These are phyloP conservation scores for Anthoscopus minutus DNA, from an alignment of 2,113 vertebrate genomes.

Conservation along the genomic window DNA sequence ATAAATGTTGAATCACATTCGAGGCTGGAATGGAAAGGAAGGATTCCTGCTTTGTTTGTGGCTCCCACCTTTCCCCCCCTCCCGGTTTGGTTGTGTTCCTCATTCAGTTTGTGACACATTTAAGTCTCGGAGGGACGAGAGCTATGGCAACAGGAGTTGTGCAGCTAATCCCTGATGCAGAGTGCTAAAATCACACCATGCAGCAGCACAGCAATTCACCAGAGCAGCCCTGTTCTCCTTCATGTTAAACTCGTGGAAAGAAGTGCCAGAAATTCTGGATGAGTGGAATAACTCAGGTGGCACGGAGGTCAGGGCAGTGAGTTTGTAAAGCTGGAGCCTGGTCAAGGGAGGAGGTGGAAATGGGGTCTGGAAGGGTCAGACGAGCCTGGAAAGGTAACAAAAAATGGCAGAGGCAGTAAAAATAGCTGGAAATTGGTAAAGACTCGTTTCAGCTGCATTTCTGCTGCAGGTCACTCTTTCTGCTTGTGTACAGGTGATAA, in stretches of 20 bases:
- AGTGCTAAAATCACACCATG: neutral
- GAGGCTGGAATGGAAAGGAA: neutral
- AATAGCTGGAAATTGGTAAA: fast-evolving
- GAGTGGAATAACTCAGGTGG: neutral
- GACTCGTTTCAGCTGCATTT: neutral
- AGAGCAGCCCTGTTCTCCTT: neutral
- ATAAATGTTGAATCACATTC: neutral
- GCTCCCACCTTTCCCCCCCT: neutral
- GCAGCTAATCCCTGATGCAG: slow-evolving; percentile 12
- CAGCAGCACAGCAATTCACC: neutral
- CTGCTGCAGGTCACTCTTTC: neutral
- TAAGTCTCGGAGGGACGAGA: slow-evolving; percentile 10
- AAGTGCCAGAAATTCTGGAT: neutral
- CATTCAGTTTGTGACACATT: neutral
- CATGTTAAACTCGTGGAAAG: neutral
- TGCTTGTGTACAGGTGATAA: fast-evolving
- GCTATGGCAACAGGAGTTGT: slow-evolving; percentile 60
- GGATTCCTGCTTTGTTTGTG: neutral
- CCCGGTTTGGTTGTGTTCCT: neutral
- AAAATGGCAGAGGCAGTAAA: fast-evolving
- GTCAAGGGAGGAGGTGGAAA: neutral
- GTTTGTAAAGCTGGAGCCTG: neutral
- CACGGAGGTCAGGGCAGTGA: fast-evolving
- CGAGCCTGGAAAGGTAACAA: neutral
- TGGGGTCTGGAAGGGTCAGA: neutral